phyloP scores from a whole-genome alignment of 2,888 invertebrate species.

The Leptopilina drosophilae region DNA sequence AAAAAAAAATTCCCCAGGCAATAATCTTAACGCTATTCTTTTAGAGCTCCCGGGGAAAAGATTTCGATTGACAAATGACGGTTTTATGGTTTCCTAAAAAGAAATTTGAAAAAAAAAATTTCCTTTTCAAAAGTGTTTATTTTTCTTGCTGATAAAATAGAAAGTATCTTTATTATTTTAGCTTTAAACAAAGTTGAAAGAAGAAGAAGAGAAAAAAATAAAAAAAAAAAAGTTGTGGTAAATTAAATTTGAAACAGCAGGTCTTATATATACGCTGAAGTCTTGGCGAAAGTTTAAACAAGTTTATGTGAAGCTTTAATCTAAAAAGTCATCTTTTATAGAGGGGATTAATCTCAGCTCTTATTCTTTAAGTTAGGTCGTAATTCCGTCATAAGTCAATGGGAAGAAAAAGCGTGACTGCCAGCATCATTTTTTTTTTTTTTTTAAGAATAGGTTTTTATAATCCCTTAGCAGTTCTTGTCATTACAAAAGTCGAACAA shows the following conservation, averaged over 20 bases:
- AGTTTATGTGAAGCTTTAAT: slow-evolving; percentile 11
- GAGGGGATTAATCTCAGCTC: slow-evolving; percentile 25
- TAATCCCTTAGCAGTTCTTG: slow-evolving; percentile 34
- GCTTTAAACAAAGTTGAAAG: background rate
- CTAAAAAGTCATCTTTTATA: slow-evolving; percentile 34
- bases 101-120: too few relatives aligned
- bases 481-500: slow-evolving; percentile 32
- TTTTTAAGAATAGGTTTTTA: slow-evolving; percentile 7
- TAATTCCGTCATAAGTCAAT: slow-evolving; percentile 25
- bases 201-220: background rate
- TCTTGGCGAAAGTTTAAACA: slow-evolving; percentile 12
- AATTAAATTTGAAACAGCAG: slow-evolving; percentile 11
- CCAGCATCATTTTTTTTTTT: slow-evolving; percentile 22
- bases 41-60: slow-evolving; percentile 1
- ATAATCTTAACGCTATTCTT: slow-evolving; percentile 17
- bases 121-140: background rate
- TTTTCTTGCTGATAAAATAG: background rate
- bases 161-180: slow-evolving; percentile 17
- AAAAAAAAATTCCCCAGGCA: slow-evolving; percentile 25
- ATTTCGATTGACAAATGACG: slow-evolving; percentile 32
- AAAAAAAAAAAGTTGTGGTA: background rate
- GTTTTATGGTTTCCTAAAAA: slow-evolving; percentile 9
- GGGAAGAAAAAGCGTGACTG: slow-evolving; percentile 25
- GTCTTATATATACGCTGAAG: background rate
- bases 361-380: slow-evolving; percentile 23